Evolutionary conservation across 2,113 vertebrate species (phyloP).

Genomic region (Pachycephala philippinensis): DNA sequence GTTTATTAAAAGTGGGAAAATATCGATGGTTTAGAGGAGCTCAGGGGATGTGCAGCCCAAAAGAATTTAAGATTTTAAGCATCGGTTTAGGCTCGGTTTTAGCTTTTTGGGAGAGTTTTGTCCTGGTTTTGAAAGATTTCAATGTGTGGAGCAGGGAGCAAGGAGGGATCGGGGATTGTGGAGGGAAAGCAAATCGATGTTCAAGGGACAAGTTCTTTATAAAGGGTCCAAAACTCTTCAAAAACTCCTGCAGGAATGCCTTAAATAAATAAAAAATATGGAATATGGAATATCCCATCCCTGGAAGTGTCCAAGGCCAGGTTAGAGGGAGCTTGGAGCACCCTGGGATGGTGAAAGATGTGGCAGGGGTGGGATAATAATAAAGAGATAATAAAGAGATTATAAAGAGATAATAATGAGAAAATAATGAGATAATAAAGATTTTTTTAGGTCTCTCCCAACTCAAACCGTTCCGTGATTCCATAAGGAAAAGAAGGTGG

Average conservation of each 20-base stretch:
- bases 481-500: neutral
- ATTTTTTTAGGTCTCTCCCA: neutral
- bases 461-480: neutral
- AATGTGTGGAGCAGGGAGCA: neutral
- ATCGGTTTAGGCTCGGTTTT: neutral
- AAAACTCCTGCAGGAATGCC: neutral
- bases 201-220: neutral
- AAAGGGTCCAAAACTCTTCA: neutral
- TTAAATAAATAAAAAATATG: neutral
- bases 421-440: neutral
- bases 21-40: fast-evolving
- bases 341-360: neutral
- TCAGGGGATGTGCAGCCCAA: neutral
- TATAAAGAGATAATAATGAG: too few relatives aligned
- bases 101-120: neutral
- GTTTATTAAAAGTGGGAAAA: neutral
- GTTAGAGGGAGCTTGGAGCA: neutral
- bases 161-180: too few relatives aligned
- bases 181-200: neutral
- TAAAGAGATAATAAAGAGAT: neutral
- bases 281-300: neutral
- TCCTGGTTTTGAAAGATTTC: neutral
- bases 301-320: neutral
- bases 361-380: neutral
- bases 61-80: neutral